phyloP scores from a whole-genome alignment of 2,888 invertebrate genomes.

The Drosophila cyrtoloma region DNA sequence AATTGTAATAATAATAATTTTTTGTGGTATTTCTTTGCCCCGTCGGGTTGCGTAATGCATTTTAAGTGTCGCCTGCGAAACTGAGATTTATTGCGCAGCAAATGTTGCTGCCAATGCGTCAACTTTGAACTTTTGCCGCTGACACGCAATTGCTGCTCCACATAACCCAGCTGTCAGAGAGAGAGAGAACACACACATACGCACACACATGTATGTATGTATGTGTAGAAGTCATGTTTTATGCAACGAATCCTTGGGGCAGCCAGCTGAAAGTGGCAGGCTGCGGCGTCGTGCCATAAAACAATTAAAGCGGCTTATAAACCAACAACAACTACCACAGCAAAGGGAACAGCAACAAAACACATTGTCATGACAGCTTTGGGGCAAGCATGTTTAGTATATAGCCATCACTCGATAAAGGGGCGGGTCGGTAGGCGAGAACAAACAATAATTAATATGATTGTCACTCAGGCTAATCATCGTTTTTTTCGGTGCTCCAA shows the following conservation, averaged over 20 bases:
- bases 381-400: conserved; percentile 12
- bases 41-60: conserved; percentile 34
- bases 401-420: conserved; percentile 13
- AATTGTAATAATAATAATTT: background rate
- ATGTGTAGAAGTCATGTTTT: conserved; percentile 48
- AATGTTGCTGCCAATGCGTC: conserved; percentile 52
- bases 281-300: conserved; percentile 58
- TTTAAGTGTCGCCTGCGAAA: conserved; percentile 33
- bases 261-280: conserved; percentile 51
- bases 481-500: background rate
- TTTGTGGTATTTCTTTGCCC: background rate
- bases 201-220: background rate
- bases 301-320: conserved; percentile 72
- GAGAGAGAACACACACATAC: conserved; percentile 17
- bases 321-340: conserved; percentile 19
- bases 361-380: conserved; percentile 27
- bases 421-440: background rate
- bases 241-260: conserved; percentile 56
- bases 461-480: conserved; percentile 60
- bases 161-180: conserved; percentile 46
- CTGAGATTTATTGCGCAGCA: conserved; percentile 56
- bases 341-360: conserved; percentile 17
- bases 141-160: conserved; percentile 60
- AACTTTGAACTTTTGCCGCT: conserved; percentile 64
- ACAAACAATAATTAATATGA: conserved; percentile 60